A percentile compares a stretch with the other conserved stretches of the same genome.
Conservation (phyloP, 2,888 invertebrate species). For the Uloborus plumipes region DNA sequence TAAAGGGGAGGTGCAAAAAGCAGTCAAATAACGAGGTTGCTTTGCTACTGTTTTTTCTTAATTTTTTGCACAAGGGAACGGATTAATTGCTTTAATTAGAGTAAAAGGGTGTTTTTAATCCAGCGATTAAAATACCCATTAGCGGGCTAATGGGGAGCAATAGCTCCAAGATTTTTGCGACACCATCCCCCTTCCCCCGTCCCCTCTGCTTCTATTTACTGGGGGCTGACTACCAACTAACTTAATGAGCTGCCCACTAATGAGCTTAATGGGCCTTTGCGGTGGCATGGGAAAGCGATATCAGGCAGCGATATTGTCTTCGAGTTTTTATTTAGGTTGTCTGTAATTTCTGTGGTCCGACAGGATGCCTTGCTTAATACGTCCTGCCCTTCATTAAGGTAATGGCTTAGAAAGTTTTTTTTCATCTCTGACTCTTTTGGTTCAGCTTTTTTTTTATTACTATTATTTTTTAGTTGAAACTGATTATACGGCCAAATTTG, state of each 20-base stretch:
- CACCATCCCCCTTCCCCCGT: conserved; percentile 17
- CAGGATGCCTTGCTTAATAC: no score
- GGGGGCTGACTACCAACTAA: conserved; percentile 54
- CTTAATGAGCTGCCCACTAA: conserved; percentile 45
- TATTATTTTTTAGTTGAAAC: no score
- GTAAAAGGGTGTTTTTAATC: conserved; percentile 64
- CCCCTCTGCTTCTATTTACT: neutral
- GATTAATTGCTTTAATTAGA: conserved; percentile 65
- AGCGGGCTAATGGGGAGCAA: conserved; percentile 57
- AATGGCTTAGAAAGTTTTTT: no score
- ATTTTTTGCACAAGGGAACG: conserved; percentile 24
- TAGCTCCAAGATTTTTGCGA: conserved; percentile 50
- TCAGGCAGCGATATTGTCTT: conserved; percentile 1
- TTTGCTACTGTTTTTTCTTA: conserved; percentile 15
- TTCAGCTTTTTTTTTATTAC: no score
- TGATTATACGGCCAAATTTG: no score
- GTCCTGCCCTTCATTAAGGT: no score
- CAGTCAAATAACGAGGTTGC: conserved; percentile 28
- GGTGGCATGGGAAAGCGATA: conserved; percentile 40
- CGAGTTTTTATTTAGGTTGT: no score
- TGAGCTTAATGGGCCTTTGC: conserved; percentile 50
- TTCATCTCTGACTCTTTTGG: no score
- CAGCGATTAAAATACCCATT: conserved; percentile 62
- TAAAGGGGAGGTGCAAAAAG: conserved; percentile 24
- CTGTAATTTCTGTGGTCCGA: no score